phyloP scores from a whole-genome alignment of 2,888 invertebrate genomes.

The Oligia latruncula region DNA sequence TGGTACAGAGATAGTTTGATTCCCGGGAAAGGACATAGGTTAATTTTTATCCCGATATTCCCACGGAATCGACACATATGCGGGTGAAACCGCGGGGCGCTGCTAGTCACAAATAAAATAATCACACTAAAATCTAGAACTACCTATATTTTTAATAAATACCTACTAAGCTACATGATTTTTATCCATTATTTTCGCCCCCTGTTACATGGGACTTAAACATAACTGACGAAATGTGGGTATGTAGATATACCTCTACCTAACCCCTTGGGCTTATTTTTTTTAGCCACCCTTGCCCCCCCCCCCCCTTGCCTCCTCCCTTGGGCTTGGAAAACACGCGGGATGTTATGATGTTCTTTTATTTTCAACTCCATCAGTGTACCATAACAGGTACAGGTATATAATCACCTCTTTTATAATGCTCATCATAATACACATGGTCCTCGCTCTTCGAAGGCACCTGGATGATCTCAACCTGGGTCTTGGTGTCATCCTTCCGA shows the following conservation, averaged over 20 bases:
- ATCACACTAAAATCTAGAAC: neutral
- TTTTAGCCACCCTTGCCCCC: too few species aligned
- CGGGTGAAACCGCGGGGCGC: too few species aligned
- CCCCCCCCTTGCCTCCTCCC: too few species aligned
- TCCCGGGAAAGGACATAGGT: too few species aligned
- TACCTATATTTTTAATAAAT: neutral
- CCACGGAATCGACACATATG: too few species aligned
- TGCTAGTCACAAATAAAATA: neutral
- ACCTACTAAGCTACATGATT: too few species aligned
- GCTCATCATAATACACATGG: constrained; percentile 84
- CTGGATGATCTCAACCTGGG: constrained; percentile 84
- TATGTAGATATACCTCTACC: neutral
- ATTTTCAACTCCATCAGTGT: constrained; percentile 16
- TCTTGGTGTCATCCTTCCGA: constrained; percentile 82
- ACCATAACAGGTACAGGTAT: constrained; percentile 59
- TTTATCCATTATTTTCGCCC: neutral
- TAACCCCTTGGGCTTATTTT: too few species aligned
- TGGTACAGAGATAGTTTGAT: too few species aligned
- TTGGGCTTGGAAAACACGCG: neutral
- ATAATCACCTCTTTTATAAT: constrained; percentile 78
- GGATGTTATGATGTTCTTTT: neutral
- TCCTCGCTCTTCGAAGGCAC: constrained; percentile 83
- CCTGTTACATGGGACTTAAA: neutral
- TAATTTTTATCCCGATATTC: too few species aligned
- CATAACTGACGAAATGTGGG: neutral